Percentiles rank a stretch among this genome's conserved stretches.
Evolutionary conservation across 1,140 invertebrate genomes (phyloP).

Genomic region (Zaprionus taronus): DNA sequence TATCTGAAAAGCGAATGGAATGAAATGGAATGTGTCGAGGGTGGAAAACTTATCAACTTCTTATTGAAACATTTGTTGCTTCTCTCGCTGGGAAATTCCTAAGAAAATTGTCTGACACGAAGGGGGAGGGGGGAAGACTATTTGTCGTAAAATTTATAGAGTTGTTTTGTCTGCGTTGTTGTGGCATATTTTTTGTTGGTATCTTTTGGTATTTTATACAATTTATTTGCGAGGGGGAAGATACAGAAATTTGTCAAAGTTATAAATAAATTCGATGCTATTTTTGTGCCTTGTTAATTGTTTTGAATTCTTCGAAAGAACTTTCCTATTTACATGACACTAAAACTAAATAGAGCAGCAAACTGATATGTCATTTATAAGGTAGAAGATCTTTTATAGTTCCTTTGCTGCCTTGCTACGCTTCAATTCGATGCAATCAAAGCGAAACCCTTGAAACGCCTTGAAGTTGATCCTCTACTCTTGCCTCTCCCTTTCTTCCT

Average conservation of each 20-base stretch:
- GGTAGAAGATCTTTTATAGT: no score
- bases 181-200: background rate
- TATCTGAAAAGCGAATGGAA: slow-evolving; percentile 50
- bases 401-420: background rate
- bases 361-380: background rate
- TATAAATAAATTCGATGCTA: background rate
- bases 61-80: slow-evolving; percentile 45
- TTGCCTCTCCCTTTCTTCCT: background rate
- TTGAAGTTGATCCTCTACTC: no score
- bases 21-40: slow-evolving; percentile 12
- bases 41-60: slow-evolving; percentile 32
- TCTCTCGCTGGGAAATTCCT: background rate
- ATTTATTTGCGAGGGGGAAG: background rate
- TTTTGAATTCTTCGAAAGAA: background rate
- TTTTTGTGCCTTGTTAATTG: slow-evolving; percentile 1
- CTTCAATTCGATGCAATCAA: background rate
- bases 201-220: background rate
- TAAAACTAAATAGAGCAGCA: background rate
- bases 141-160: background rate
- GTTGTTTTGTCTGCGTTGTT: background rate
- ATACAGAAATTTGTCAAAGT: background rate
- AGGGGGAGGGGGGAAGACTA: background rate
- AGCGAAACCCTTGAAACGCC: background rate
- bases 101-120: background rate
- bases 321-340: no score